A percentile compares a stretch with the other conserved stretches of the same genome.
Evolutionary conservation across 2,888 invertebrate species (phyloP).

Genomic region (Troides oblongomaculatus): DNA sequence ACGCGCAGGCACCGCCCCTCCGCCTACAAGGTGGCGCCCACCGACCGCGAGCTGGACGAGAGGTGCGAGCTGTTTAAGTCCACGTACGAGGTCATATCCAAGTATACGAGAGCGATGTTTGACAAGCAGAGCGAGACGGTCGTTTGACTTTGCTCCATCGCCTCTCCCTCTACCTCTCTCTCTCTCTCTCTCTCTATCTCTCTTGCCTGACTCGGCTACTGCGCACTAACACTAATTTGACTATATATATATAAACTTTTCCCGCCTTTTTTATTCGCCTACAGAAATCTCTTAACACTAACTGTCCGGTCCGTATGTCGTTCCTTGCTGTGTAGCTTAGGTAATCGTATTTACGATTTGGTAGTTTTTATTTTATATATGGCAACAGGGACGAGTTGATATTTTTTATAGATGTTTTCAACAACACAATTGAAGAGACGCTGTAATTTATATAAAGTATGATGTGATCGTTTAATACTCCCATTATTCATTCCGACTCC

Average conservation of each 20-base stretch:
- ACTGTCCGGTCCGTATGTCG: no score
- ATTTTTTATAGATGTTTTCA: no score
- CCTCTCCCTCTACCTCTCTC: background rate
- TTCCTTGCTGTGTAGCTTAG: no score
- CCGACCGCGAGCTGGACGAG: conserved; percentile 63
- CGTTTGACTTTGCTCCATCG: conserved; percentile 50
- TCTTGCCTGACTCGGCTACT: no score
- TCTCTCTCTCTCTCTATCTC: no score
- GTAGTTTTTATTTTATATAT: background rate
- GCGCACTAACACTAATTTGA: no score
- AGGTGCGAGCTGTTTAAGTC: conserved; percentile 70
- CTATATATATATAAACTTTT: no score
- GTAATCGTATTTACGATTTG: background rate
- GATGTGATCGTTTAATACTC: conserved; percentile 55
- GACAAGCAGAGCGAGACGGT: conserved; percentile 72
- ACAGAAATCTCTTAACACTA: no score
- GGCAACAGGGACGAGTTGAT: background rate
- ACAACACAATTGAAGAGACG: background rate
- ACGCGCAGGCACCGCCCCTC: conserved; percentile 47
- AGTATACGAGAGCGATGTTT: conserved; percentile 74
- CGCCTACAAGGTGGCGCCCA: conserved; percentile 63
- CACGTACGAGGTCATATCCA: conserved; percentile 71
- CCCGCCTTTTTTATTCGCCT: no score
- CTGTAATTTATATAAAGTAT: background rate
- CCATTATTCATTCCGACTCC: conserved; percentile 64